Evolutionary conservation across 2,113 vertebrate species (phyloP).

Genomic region (Pheucticus melanocephalus): DNA sequence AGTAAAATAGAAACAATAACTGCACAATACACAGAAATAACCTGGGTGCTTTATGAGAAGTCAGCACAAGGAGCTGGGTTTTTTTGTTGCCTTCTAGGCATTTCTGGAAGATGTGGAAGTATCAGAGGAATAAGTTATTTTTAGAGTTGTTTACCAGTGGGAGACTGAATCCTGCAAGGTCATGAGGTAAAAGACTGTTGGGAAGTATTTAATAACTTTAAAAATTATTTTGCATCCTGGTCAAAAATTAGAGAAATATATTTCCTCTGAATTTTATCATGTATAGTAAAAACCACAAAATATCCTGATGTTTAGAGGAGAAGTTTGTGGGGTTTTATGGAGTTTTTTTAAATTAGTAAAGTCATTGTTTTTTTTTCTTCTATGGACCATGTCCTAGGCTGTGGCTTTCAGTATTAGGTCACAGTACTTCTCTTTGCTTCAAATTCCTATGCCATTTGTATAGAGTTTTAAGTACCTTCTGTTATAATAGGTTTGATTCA

Average conservation of each 20-base stretch:
- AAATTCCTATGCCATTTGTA: background rate
- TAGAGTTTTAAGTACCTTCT: fast-evolving
- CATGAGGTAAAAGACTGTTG: background rate
- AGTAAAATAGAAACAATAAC: background rate
- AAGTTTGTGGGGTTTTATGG: background rate
- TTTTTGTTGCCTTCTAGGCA: background rate
- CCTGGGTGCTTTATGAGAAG: background rate
- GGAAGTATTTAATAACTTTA: background rate
- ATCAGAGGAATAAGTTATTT: background rate
- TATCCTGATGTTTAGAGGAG: background rate
- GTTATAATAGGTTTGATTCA: background rate
- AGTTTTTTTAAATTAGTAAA: background rate
- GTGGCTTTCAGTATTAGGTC: background rate
- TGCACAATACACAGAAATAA: background rate
- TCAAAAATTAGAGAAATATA: background rate
- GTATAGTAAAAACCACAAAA: background rate
- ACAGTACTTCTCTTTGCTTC: background rate
- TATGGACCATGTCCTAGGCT: fast-evolving
- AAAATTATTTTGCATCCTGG: background rate
- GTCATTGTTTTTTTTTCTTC: background rate
- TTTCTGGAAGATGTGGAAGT: background rate
- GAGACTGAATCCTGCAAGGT: background rate
- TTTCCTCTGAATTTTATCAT: background rate
- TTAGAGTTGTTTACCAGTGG: background rate
- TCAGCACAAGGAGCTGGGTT: background rate